phyloP scores from a whole-genome alignment of 2,888 invertebrate genomes.

The Leucoptera coffeella region DNA sequence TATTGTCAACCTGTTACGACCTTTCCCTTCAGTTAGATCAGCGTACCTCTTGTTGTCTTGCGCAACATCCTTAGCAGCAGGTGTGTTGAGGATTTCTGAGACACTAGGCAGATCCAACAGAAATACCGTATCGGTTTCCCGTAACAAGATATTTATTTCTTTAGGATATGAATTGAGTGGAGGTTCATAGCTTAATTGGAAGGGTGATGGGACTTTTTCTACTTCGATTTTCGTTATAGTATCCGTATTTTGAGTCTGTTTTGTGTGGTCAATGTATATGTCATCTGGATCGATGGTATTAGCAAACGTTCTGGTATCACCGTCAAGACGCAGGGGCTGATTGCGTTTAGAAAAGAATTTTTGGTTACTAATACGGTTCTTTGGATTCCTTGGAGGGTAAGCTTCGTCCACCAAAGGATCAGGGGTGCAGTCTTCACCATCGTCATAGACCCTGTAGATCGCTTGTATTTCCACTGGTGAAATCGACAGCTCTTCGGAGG shows the following conservation, averaged over 20 bases:
- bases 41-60: constrained; percentile 62
- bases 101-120: constrained; percentile 60
- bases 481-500: no score
- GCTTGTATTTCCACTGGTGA: no score
- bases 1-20: constrained; percentile 59
- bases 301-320: no score
- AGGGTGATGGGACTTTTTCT: constrained; percentile 32
- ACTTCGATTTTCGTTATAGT: constrained; percentile 14
- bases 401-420: no score
- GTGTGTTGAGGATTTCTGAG: constrained; percentile 54
- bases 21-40: constrained; percentile 61
- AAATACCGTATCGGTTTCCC: constrained; percentile 60
- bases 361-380: no score
- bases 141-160: constrained; percentile 56
- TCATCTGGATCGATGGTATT: constrained; percentile 47
- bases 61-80: constrained; percentile 52
- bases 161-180: constrained; percentile 38
- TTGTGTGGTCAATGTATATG: constrained; percentile 42
- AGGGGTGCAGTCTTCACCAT: no score
- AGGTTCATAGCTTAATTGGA: constrained; percentile 22
- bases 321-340: no score
- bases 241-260: constrained; percentile 28
- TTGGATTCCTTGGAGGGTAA: no score
- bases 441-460: no score
- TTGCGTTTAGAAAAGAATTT: no score